phyloP scores from a whole-genome alignment of 2,113 vertebrate species.

The Phaetusa simplex region DNA sequence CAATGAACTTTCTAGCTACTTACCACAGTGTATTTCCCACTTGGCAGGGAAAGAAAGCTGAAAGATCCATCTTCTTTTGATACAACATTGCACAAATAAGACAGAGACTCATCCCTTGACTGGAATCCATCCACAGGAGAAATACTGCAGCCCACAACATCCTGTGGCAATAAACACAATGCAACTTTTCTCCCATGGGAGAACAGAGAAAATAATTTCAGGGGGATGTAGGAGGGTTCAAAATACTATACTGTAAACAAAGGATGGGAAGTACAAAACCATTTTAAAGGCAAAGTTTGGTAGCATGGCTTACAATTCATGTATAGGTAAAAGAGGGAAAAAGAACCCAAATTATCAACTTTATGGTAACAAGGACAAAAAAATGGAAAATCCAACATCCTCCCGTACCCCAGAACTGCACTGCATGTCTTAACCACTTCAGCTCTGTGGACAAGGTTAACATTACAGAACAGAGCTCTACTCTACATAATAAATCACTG shows the following conservation, averaged over 20 bases:
- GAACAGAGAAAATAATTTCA: background rate
- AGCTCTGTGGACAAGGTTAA: background rate
- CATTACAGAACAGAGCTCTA: background rate
- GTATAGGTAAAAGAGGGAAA: background rate
- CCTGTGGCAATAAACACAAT: slow-evolving; percentile 67
- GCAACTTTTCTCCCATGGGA: background rate
- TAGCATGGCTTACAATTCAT: background rate
- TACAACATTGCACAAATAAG: slow-evolving; percentile 86
- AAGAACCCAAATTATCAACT: background rate
- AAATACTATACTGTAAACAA: background rate
- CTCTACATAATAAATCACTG: background rate
- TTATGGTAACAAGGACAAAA: background rate
- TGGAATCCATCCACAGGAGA: slow-evolving; percentile 87
- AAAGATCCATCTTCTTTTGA: slow-evolving; percentile 92
- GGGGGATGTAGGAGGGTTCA: background rate
- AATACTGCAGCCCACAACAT: slow-evolving; percentile 84
- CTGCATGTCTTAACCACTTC: background rate
- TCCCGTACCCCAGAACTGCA: background rate
- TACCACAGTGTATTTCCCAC: slow-evolving; percentile 93
- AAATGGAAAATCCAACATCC: background rate
- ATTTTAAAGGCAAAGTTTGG: background rate
- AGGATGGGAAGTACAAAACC: background rate
- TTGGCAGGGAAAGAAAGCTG: slow-evolving; percentile 88
- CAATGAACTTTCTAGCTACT: background rate
- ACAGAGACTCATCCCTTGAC: slow-evolving; percentile 76